Evolutionary conservation across 37 sponge, comb jelly and placozoan genomes (phyloP), one percentile per base, ranked within the genome.

Genomic region (Spongilla lacustris): DNA sequence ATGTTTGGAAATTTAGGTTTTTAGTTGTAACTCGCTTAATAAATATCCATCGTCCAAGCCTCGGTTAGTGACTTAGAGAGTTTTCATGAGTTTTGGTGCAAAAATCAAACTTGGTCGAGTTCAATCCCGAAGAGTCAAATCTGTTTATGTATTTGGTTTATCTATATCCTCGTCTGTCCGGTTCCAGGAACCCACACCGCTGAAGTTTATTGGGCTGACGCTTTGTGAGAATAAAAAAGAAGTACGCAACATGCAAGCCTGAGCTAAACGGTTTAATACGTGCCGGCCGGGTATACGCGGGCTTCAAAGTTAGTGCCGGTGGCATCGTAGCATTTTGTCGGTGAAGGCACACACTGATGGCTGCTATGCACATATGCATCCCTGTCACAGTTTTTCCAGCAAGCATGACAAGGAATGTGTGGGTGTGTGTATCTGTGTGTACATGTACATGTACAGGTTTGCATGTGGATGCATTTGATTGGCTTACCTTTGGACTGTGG

Each of bases 11-110:
- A 58, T 58, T 14, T 14, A 58, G 58, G 58, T 58, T 10, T 58
- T 58, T 58, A 58, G 58, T 58, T 58, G 58, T 58, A 58, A 58
- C 58, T 58, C 58, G 58, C 58, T 58, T 58, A 58, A n/a, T n/a
- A n/a, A 13, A 58, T 58, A 58, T 58, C 58, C 58, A 58, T 58
- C 58, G 58, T 58, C 58, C 58, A 58, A 58, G 58, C 58, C 58
- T 58, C 58, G 58, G 58, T 58, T 58, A 58, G 58, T 58, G 58
- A 58, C 58, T 58, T 58, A 19, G 58, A 58, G 21, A 58, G 21
- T 58, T 58, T 58, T 58, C 58, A 58, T 58, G 58, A 58, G 14
- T 58, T 58, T 58, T 58, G 58, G 58, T 58, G 58, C 58, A 58
- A 58, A 58, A 58, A 58, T 58, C 58, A 58, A 58, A 58, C 19